Percentiles rank a stretch among this genome's conserved stretches.
Conservation (phyloP, 2,113 vertebrate species). For the Microcebus ravelobensis region DNA sequence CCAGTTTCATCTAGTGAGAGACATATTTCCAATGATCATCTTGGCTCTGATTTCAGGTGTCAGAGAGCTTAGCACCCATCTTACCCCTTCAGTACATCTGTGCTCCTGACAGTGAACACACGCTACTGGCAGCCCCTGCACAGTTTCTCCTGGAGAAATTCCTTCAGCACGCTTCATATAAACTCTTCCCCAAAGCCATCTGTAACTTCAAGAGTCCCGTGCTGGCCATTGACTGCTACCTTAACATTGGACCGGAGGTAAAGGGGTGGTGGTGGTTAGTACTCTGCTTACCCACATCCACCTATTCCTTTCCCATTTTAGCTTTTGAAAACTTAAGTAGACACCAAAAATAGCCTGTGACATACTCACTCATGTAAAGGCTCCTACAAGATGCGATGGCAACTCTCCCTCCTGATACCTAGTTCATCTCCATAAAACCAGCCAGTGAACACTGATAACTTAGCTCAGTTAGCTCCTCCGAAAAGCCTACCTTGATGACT, state of each 20-base stretch:
- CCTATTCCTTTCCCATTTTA: neutral
- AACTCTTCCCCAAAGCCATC: conserved; percentile 95
- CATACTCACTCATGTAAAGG: neutral
- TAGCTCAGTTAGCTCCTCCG: neutral
- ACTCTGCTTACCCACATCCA: neutral
- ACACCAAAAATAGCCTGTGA: neutral
- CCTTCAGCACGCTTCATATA: conserved; percentile 94
- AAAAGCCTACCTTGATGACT: neutral
- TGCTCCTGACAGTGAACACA: conserved; percentile 97
- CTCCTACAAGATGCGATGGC: neutral
- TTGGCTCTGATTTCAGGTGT: conserved; percentile 86
- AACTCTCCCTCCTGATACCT: neutral
- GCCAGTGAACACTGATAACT: neutral
- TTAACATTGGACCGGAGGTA: conserved; percentile 97
- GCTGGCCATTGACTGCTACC: conserved; percentile 96
- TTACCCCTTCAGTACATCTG: conserved; percentile 95
- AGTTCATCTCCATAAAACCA: neutral
- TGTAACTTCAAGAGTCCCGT: conserved; percentile 93
- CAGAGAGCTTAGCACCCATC: conserved; percentile 89
- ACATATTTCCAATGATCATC: neutral
- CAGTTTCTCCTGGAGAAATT: conserved; percentile 98
- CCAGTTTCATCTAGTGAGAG: neutral
- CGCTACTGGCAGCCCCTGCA: conserved; percentile 93
- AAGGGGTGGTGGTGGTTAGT: neutral
- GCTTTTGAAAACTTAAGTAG: neutral